Conservation (phyloP, 2,113 vertebrate genomes). For the Cyprinodon brontotheroides region DNA sequence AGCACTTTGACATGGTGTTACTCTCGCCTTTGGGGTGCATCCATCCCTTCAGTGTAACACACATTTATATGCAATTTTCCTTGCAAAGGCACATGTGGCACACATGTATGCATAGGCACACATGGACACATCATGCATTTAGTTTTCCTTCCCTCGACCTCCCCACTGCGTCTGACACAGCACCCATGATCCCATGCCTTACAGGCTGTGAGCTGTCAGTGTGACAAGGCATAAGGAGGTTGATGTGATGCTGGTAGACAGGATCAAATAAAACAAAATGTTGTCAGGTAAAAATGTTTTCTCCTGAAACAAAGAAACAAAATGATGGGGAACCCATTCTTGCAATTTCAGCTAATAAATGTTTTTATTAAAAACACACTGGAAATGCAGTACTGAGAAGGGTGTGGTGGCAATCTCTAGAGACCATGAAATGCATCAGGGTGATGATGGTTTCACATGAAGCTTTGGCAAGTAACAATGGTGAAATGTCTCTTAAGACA, state of each 20-base stretch:
- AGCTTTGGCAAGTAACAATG: constrained; percentile 6
- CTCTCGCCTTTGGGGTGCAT: constrained; percentile 76
- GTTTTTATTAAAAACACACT: neutral
- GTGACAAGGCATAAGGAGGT: constrained; percentile 67
- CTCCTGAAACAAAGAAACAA: constrained; percentile 71
- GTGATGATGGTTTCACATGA: constrained; percentile 1
- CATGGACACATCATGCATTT: constrained; percentile 52
- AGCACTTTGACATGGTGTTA: constrained; percentile 82
- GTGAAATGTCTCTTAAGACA: neutral
- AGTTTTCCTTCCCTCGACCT: constrained; percentile 64
- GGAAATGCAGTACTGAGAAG: neutral
- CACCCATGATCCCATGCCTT: constrained; percentile 77
- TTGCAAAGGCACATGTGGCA: constrained; percentile 14
- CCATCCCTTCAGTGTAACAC: constrained; percentile 71
- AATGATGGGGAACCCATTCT: constrained; percentile 57
- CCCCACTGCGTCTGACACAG: constrained; percentile 69
- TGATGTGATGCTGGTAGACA: constrained; percentile 75
- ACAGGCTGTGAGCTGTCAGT: constrained; percentile 77
- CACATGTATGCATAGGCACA: constrained; percentile 11
- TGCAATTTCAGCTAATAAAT: constrained; percentile 32
- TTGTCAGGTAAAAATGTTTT: constrained; percentile 52
- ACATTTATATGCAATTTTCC: constrained; percentile 28
- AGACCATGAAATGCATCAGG: constrained; percentile 6
- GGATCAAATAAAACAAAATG: constrained; percentile 68
- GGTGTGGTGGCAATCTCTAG: neutral